phyloP scores from a whole-genome alignment of 1,140 invertebrate species.

The Musca vetustissima region DNA sequence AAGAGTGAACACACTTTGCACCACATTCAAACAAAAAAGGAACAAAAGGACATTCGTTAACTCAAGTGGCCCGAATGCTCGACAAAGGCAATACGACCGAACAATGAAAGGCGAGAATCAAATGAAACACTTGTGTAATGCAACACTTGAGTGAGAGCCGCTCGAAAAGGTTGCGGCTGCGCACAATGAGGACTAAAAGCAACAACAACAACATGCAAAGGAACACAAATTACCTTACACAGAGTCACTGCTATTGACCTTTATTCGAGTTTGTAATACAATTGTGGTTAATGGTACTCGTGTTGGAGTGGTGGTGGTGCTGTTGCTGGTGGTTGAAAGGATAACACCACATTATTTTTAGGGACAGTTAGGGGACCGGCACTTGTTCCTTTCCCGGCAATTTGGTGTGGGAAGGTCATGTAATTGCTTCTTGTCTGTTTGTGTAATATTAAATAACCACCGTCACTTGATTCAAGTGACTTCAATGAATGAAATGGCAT shows the following conservation, averaged over 20 bases:
- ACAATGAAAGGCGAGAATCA: too few species aligned
- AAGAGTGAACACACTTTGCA: slow-evolving; percentile 5
- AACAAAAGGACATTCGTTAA: not conserved
- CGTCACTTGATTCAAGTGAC: too few species aligned
- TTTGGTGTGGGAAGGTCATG: too few species aligned
- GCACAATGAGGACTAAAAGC: not conserved
- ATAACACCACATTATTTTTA: not conserved
- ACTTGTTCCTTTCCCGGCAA: not conserved
- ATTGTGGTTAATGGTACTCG: not conserved
- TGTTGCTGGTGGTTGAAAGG: not conserved
- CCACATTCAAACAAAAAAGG: not conserved
- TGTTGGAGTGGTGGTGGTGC: not conserved
- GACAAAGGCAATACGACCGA: not conserved
- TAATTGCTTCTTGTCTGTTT: too few species aligned
- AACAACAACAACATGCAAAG: not conserved
- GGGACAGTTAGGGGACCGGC: not conserved
- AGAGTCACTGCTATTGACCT: not conserved
- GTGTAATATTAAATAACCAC: too few species aligned
- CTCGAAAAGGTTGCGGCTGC: slow-evolving; percentile 16
- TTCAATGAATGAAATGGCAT: too few species aligned
- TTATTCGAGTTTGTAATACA: not conserved
- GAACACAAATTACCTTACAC: not conserved
- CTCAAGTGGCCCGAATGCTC: not conserved
- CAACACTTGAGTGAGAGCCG: slow-evolving; percentile 8
- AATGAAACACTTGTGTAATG: slow-evolving; percentile 18